Percentiles rank a stretch among this genome's conserved stretches.
Conservation (phyloP, 92 coral and sea anemone genomes). For the Zoanthus sansibaricus region DNA sequence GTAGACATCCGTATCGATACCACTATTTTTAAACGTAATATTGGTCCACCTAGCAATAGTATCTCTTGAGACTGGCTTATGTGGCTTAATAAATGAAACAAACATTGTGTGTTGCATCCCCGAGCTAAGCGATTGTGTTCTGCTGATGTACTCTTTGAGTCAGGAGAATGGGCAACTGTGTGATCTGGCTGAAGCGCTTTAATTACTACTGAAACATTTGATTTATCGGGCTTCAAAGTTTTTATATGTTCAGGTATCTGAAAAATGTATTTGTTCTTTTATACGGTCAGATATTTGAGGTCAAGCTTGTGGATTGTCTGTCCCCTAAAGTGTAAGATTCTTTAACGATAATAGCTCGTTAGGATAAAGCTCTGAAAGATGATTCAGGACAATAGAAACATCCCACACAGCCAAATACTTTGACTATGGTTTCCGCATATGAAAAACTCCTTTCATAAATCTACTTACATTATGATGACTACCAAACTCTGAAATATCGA, state of each 20-base stretch:
- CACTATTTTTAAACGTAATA: slow-evolving; percentile 41
- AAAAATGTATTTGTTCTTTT: slow-evolving; percentile 25
- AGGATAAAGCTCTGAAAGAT: neutral
- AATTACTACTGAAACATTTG: slow-evolving; percentile 23
- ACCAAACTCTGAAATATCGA: neutral
- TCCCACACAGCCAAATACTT: neutral
- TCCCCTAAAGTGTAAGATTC: slow-evolving; percentile 14
- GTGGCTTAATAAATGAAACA: slow-evolving; percentile 10
- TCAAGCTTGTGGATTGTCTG: slow-evolving; percentile 29
- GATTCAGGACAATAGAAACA: neutral
- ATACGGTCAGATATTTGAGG: slow-evolving; percentile 3
- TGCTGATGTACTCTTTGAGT: slow-evolving; percentile 33
- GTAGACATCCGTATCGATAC: neutral
- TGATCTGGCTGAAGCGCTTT: slow-evolving; percentile 15
- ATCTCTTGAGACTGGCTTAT: slow-evolving; percentile 5
- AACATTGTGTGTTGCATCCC: slow-evolving; percentile 22
- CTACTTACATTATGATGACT: neutral
- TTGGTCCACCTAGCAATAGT: slow-evolving; percentile 46
- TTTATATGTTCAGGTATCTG: slow-evolving; percentile 32
- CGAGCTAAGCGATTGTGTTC: slow-evolving; percentile 6
- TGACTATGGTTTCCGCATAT: too few relatives aligned
- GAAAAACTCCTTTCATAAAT: slow-evolving; percentile 3
- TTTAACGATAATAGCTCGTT: neutral
- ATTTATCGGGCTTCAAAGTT: slow-evolving; percentile 32
- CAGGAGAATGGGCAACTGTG: slow-evolving; percentile 35